A percentile compares a stretch with the other conserved stretches of the same genome.
phyloP scores from a whole-genome alignment of 2,888 invertebrate species.

The Sympetrum striolatum region DNA sequence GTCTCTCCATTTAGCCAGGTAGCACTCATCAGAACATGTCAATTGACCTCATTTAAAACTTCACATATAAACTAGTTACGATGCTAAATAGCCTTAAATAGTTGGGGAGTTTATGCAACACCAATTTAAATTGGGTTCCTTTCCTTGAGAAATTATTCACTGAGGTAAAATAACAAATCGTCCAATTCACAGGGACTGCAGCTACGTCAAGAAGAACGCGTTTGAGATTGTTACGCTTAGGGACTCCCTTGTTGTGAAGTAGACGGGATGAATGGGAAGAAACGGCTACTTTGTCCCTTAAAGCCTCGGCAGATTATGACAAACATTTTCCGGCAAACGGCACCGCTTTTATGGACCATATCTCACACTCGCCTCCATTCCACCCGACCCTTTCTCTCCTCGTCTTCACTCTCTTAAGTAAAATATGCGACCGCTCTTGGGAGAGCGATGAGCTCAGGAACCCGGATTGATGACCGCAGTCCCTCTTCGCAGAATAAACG shows the following conservation, averaged over 20 bases:
- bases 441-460: not conserved
- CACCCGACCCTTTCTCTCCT: not conserved
- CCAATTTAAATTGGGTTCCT: too few species aligned
- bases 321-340: constrained; percentile 42
- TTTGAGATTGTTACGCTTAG: not conserved
- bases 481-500: not conserved
- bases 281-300: constrained; percentile 36
- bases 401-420: not conserved
- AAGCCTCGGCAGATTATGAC: constrained; percentile 36
- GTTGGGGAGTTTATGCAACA: too few species aligned
- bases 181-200: not conserved
- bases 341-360: constrained; percentile 40
- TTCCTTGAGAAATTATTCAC: too few species aligned
- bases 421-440: not conserved
- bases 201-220: not conserved
- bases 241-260: constrained; percentile 36
- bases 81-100: too few species aligned
- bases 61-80: too few species aligned
- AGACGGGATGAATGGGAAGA: constrained; percentile 36
- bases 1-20: too few species aligned
- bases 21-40: too few species aligned
- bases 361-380: constrained; percentile 30
- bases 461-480: not conserved
- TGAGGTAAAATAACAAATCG: not conserved
- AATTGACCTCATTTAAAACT: too few species aligned